These are phyloP conservation scores for Hyposoter dolosus DNA, from an alignment of 2,888 invertebrate genomes.

Conservation along the genomic window DNA sequence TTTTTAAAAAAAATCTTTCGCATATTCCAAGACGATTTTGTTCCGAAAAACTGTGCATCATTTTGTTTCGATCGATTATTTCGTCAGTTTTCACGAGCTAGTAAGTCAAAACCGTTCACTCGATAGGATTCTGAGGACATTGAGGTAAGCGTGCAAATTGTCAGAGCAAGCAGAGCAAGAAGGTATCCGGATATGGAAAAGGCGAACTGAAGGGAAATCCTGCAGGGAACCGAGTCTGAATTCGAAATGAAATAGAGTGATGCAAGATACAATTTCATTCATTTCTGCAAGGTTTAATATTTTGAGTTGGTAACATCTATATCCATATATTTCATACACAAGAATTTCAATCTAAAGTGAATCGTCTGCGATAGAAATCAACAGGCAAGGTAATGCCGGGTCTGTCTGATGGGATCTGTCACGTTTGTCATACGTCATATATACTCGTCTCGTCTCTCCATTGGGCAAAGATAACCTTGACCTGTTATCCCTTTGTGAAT, in stretches of 20 bases:
- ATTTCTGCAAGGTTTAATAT: not conserved
- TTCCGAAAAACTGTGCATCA: not conserved
- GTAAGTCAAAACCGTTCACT: not conserved
- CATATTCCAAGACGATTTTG: not conserved
- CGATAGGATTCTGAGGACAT: not conserved
- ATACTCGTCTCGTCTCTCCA: constrained; percentile 50
- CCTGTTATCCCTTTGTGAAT: constrained; percentile 76
- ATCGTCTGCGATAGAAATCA: constrained; percentile 69
- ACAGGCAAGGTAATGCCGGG: constrained; percentile 53
- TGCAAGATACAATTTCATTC: not conserved
- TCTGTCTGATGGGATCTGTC: constrained; percentile 58
- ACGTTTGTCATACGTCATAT: constrained; percentile 57
- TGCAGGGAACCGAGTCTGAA: not conserved
- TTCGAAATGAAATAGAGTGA: not conserved
- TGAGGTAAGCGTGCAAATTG: not conserved
- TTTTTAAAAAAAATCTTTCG: not conserved
- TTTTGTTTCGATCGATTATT: not conserved
- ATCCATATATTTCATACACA: not conserved
- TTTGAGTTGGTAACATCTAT: not conserved
- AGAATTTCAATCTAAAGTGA: constrained; percentile 49
- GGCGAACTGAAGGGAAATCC: not conserved
- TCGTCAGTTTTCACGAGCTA: not conserved
- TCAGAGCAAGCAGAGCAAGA: not conserved
- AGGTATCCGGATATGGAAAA: not conserved
- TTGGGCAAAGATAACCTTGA: constrained; percentile 76